phyloP scores from a whole-genome alignment of 2,113 vertebrate species.

The Rhineura floridana region DNA sequence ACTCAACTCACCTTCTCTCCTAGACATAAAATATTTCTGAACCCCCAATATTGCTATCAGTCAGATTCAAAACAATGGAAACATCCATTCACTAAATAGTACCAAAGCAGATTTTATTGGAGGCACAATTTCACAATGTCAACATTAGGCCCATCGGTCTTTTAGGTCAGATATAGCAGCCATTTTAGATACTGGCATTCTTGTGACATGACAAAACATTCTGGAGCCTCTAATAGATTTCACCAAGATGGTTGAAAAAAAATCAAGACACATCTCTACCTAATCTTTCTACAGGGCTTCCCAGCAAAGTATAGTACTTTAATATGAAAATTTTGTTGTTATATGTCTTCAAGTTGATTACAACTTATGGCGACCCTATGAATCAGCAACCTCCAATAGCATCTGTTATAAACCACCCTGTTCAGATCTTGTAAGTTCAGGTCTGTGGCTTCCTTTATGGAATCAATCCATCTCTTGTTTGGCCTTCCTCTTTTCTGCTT shows the following conservation, averaged over 20 bases:
- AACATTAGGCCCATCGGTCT: background rate
- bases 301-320: background rate
- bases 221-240: background rate
- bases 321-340: too few relatives aligned
- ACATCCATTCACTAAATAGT: background rate
- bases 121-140: background rate
- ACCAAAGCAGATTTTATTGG: background rate
- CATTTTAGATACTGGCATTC: background rate
- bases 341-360: too few relatives aligned
- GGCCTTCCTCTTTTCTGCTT: too few relatives aligned
- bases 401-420: too few relatives aligned
- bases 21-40: background rate
- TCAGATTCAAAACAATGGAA: background rate
- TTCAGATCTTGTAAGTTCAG: too few relatives aligned
- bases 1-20: background rate
- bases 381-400: too few relatives aligned
- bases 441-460: too few relatives aligned
- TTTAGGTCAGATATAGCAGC: background rate
- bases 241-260: background rate
- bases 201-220: background rate
- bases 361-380: too few relatives aligned
- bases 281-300: background rate
- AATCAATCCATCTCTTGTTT: too few relatives aligned
- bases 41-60: background rate
- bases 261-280: background rate